These are phyloP conservation scores for Rhinoptilus africanus DNA, from an alignment of 2,113 vertebrate species.

Conservation along the genomic window DNA sequence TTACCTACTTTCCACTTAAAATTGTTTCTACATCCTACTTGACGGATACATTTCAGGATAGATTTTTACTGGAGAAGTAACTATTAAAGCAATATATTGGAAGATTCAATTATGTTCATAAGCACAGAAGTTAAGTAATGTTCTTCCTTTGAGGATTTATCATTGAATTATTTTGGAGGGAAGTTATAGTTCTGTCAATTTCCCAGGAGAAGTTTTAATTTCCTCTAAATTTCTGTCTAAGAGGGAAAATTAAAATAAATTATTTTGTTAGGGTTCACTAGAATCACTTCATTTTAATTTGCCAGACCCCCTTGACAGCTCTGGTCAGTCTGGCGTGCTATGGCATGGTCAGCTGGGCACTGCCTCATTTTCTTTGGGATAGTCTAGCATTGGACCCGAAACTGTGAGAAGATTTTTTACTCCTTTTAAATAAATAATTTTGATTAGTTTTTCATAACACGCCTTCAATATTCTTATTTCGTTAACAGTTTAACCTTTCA, in stretches of 20 bases:
- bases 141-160: not conserved
- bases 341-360: rapidly evolving
- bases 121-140: not conserved
- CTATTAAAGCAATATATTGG: not conserved
- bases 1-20: not conserved
- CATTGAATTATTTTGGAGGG: not conserved
- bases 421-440: not conserved
- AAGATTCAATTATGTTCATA: not conserved
- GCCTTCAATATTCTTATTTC: not conserved
- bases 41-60: not conserved
- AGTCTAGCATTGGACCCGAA: not conserved
- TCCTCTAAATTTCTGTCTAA: not conserved
- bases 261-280: not conserved
- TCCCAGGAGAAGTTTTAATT: not conserved
- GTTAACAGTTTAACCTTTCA: not conserved
- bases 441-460: not conserved
- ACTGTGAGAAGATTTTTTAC: not conserved
- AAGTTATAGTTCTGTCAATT: not conserved
- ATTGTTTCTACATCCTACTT: not conserved
- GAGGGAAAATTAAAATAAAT: not conserved
- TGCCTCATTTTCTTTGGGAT: not conserved
- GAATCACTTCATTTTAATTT: not conserved
- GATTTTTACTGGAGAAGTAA: not conserved
- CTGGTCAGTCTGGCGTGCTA: not conserved
- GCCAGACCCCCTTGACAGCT: not conserved